Percentiles rank a stretch among this genome's conserved stretches.
phyloP scores from a whole-genome alignment of 2,888 invertebrate species.

The Monopis laevigella region DNA sequence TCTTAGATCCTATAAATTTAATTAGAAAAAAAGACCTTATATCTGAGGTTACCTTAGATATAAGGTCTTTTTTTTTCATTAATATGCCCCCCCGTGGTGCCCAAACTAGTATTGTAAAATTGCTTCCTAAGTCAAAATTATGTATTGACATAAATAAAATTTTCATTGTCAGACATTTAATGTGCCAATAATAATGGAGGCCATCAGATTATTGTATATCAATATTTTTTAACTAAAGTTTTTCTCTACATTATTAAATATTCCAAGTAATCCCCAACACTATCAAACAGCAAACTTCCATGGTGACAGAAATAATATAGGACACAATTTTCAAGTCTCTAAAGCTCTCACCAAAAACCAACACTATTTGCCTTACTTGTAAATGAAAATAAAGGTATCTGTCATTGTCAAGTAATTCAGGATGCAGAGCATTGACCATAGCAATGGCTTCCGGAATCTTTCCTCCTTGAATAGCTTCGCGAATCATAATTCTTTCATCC shows the following conservation, averaged over 20 bases:
- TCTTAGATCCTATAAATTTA: too few relatives aligned
- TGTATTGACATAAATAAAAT: too few relatives aligned
- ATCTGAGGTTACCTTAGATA: too few relatives aligned
- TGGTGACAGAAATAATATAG: neutral
- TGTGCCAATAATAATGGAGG: too few relatives aligned
- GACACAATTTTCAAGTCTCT: neutral
- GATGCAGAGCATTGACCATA: slow-evolving; percentile 93
- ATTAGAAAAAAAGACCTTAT: too few relatives aligned
- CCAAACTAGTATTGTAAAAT: too few relatives aligned
- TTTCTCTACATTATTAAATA: slow-evolving; percentile 1
- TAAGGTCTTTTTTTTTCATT: too few relatives aligned
- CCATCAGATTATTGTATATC: too few relatives aligned
- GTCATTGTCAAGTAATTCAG: slow-evolving; percentile 94
- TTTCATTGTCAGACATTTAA: too few relatives aligned
- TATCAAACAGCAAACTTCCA: neutral
- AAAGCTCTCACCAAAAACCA: neutral
- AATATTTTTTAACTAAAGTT: too few relatives aligned
- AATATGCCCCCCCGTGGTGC: too few relatives aligned
- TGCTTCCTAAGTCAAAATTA: too few relatives aligned
- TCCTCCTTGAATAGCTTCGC: slow-evolving; percentile 93
- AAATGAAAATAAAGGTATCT: slow-evolving; percentile 95
- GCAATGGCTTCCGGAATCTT: slow-evolving; percentile 92
- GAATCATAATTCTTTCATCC: slow-evolving; percentile 91
- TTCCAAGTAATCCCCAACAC: slow-evolving; percentile 1
- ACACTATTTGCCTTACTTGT: slow-evolving; percentile 69